Evolutionary conservation across 35 echinoderm and acorn worm genomes (phyloP).

Genomic region (Acanthaster planci): DNA sequence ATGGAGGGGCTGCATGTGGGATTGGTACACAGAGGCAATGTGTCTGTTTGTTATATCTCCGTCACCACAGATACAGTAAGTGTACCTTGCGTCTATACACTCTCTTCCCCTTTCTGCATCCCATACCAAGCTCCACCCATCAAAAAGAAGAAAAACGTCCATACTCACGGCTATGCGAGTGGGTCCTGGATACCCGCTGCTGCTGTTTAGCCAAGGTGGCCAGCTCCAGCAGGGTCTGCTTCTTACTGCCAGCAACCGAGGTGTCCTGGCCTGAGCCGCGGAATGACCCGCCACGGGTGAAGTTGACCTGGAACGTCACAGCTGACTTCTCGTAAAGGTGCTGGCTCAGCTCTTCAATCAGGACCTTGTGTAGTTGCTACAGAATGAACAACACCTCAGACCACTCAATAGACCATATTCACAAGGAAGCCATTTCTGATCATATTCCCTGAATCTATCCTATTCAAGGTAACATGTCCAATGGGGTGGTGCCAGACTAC

Average conservation of each 20-base stretch:
- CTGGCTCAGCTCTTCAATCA: conserved; percentile 76
- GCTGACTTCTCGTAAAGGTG: conserved; percentile 91
- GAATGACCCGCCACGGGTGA: conserved; percentile 69
- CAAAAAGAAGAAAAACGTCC: neutral
- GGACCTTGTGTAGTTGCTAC: conserved; percentile 69
- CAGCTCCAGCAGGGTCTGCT: conserved; percentile 77
- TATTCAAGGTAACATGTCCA: no score
- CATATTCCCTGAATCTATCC: no score
- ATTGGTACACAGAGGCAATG: no score
- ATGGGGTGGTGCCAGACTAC: no score
- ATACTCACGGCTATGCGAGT: conserved; percentile 46
- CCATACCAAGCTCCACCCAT: no score
- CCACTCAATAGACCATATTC: no score
- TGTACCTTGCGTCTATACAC: no score
- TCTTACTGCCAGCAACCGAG: conserved; percentile 48
- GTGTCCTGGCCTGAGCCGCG: conserved; percentile 65
- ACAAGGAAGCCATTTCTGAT: no score
- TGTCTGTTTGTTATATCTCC: no score
- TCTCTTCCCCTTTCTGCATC: no score
- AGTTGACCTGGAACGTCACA: conserved; percentile 63
- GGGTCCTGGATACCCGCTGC: conserved; percentile 33
- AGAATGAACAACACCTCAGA: neutral
- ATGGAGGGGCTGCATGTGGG: no score
- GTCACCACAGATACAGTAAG: no score
- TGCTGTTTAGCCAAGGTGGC: conserved; percentile 49